phyloP scores from a whole-genome alignment of 2,888 invertebrate species.

The Tipula helvola region DNA sequence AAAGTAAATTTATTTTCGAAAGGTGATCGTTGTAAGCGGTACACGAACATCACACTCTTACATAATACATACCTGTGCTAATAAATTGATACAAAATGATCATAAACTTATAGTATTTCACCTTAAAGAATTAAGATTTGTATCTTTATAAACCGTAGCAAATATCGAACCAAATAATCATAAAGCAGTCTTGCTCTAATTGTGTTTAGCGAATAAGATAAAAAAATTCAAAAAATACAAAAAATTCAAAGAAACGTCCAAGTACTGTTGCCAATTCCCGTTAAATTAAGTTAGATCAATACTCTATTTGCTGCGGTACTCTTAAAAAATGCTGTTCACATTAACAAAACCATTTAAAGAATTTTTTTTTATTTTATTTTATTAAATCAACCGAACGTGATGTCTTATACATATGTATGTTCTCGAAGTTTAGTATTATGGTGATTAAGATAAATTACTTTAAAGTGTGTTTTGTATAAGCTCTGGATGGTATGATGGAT shows the following conservation, averaged over 20 bases:
- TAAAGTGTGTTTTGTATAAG: not conserved
- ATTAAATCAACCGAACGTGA: not conserved
- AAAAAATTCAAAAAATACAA: no score
- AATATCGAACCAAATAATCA: not conserved
- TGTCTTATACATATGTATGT: not conserved
- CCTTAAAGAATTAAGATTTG: not conserved
- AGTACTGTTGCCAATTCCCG: not conserved
- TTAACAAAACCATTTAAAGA: not conserved
- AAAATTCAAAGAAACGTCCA: not conserved
- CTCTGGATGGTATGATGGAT: not conserved
- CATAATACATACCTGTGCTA: no score
- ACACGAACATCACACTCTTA: no score
- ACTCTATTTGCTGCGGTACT: not conserved
- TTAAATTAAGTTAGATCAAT: not conserved
- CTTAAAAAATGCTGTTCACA: not conserved
- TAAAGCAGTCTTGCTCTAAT: not conserved
- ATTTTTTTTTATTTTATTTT: not conserved
- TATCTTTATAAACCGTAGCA: not conserved
- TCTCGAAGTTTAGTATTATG: not conserved
- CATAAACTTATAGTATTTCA: no score
- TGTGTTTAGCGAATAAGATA: not conserved
- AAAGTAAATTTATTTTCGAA: no score
- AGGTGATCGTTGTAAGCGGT: no score
- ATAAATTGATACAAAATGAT: no score
- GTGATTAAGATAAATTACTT: not conserved